phyloP scores from a whole-genome alignment of 2,113 vertebrate species.

The Sciurus niger region DNA sequence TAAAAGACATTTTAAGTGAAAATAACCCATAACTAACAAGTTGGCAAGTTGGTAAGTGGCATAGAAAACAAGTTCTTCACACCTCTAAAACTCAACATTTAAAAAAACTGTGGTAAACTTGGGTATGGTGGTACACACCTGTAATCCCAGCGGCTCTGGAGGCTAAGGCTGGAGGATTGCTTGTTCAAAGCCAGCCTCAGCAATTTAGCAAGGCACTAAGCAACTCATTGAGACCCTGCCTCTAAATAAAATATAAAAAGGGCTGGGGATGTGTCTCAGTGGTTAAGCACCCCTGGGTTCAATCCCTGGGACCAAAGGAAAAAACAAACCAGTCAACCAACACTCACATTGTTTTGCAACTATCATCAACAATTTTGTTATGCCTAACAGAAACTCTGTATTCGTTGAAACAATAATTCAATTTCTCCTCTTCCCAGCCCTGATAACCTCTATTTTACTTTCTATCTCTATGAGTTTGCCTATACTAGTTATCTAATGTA shows the following conservation, averaged over 20 bases:
- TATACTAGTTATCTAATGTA: background rate
- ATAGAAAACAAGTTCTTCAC: constrained; percentile 32
- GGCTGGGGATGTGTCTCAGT: no score
- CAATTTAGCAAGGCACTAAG: no score
- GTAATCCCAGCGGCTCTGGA: no score
- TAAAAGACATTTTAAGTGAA: background rate
- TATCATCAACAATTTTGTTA: background rate
- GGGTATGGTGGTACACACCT: no score
- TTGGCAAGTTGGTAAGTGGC: constrained; percentile 1
- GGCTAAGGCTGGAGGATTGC: no score
- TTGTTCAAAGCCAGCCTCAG: no score
- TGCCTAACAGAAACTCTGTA: background rate
- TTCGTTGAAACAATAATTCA: background rate
- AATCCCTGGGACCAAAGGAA: no score
- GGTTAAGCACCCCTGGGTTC: no score
- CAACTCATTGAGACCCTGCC: no score
- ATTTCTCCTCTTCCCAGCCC: background rate
- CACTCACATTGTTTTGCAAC: background rate
- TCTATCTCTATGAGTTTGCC: constrained; percentile 9
- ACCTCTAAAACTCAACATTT: background rate
- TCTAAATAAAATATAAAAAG: no score
- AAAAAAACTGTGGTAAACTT: background rate
- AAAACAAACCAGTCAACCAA: no score
- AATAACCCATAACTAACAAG: constrained; percentile 1
- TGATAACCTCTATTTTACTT: background rate